Percentiles rank a stretch among this genome's conserved stretches.
phyloP scores from a whole-genome alignment of 2,888 invertebrate species.

The Platerodrilus igneus region DNA sequence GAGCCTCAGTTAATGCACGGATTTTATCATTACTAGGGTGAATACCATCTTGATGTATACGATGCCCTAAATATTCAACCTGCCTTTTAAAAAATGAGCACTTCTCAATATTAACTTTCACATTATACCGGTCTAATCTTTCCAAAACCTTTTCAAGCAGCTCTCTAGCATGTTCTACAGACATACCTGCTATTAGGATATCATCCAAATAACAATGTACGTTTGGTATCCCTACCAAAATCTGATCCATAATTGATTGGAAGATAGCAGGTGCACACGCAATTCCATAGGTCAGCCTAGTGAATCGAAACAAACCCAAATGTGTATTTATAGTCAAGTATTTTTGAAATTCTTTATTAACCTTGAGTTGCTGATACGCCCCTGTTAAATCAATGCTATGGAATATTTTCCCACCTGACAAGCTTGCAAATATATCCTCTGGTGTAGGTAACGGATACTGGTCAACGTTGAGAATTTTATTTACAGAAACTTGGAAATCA shows the following conservation, averaged over 20 bases:
- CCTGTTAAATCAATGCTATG: no score
- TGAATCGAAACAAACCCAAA: constrained; percentile 14
- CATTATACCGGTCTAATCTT: constrained; percentile 19
- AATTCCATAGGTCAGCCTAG: constrained; percentile 14
- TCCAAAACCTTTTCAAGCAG: constrained; percentile 6
- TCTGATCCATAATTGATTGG: constrained; percentile 14
- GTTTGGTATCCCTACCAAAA: constrained; percentile 9
- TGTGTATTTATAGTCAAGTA: constrained; percentile 18
- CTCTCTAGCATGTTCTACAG: not conserved
- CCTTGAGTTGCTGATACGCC: no score
- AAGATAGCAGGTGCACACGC: constrained; percentile 11
- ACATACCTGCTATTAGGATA: not conserved
- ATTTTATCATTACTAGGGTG: constrained; percentile 30
- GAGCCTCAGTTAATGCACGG: constrained; percentile 16
- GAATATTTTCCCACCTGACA: no score
- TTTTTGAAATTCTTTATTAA: no score
- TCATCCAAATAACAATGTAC: constrained; percentile 18
- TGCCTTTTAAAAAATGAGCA: constrained; percentile 22
- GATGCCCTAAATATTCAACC: constrained; percentile 26
- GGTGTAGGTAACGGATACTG: no score
- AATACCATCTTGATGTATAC: constrained; percentile 27
- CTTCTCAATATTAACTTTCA: constrained; percentile 26
- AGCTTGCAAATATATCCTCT: no score
- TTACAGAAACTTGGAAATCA: no score
- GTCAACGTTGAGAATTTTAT: no score